Evolutionary conservation across 1,140 invertebrate species (phyloP).

Genomic region (Pseudomyrmex dendroicus): DNA sequence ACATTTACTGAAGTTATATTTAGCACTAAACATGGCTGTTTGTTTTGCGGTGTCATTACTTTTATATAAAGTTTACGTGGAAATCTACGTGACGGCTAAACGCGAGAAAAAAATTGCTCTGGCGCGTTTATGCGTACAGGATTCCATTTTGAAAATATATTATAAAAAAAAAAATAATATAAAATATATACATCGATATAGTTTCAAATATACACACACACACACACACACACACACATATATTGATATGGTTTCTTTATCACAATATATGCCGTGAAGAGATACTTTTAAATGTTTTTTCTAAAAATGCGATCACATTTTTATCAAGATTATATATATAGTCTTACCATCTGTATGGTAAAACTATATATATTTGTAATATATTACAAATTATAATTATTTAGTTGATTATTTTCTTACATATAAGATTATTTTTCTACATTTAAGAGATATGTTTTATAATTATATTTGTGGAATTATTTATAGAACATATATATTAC

Average conservation of each 20-base stretch:
- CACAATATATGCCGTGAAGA: constrained; percentile 27
- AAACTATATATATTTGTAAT: no score
- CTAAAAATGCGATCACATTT: constrained; percentile 22
- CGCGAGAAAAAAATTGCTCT: background rate
- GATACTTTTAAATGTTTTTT: constrained; percentile 3
- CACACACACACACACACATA: no score
- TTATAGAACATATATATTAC: no score
- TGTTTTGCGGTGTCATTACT: constrained; percentile 22
- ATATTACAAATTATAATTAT: no score
- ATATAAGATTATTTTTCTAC: no score
- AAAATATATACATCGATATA: no score
- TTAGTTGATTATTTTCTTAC: no score
- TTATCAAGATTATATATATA: background rate
- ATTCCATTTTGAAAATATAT: background rate
- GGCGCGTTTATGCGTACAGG: background rate
- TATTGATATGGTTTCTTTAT: constrained; percentile 27
- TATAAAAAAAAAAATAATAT: background rate
- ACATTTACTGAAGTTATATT: constrained; percentile 44
- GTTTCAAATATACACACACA: no score
- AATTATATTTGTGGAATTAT: no score
- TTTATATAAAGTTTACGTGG: constrained; percentile 27
- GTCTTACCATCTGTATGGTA: background rate
- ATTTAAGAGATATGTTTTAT: no score
- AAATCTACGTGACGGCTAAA: background rate
- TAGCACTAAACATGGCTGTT: constrained; percentile 26